A percentile compares a stretch with the other conserved stretches of the same genome.
Conservation (phyloP, 1,140 invertebrate species). For the Papilio polyxenes region DNA sequence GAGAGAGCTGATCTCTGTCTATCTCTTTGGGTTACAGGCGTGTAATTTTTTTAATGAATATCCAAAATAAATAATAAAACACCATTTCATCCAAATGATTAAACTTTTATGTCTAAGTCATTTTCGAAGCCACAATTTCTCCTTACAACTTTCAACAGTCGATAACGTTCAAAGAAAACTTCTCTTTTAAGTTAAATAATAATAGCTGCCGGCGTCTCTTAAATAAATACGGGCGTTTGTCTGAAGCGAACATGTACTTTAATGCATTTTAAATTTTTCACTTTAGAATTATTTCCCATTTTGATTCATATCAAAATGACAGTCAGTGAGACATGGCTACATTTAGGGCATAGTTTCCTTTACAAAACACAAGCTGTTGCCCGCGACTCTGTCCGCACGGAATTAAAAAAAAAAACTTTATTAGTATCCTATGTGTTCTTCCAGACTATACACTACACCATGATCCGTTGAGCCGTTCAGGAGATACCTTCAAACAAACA, state of each 20-base stretch:
- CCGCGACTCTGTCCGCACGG: too few species aligned
- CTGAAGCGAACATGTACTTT: background rate
- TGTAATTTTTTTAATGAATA: too few species aligned
- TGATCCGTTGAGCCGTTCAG: too few species aligned
- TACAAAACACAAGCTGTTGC: too few species aligned
- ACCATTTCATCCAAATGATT: too few species aligned
- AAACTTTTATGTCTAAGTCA: background rate
- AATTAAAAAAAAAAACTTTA: too few species aligned
- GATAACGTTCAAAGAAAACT: background rate
- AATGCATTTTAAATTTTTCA: slow-evolving; percentile 12
- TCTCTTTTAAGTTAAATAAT: background rate
- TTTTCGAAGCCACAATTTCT: background rate
- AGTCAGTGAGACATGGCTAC: background rate
- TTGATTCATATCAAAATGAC: background rate
- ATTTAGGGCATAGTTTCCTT: background rate
- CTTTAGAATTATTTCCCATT: background rate
- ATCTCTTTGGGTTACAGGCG: too few species aligned
- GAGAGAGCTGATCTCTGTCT: too few species aligned
- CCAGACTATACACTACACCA: too few species aligned
- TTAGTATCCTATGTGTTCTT: too few species aligned
- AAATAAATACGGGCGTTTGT: slow-evolving; percentile 9
- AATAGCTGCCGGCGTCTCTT: background rate
- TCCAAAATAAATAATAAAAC: too few species aligned
- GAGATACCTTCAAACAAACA: too few species aligned
- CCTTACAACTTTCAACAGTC: background rate